A percentile compares a stretch with the other conserved stretches of the same genome.
Evolutionary conservation across 2,888 invertebrate species (phyloP).

Genomic region (Apodemia mormo): DNA sequence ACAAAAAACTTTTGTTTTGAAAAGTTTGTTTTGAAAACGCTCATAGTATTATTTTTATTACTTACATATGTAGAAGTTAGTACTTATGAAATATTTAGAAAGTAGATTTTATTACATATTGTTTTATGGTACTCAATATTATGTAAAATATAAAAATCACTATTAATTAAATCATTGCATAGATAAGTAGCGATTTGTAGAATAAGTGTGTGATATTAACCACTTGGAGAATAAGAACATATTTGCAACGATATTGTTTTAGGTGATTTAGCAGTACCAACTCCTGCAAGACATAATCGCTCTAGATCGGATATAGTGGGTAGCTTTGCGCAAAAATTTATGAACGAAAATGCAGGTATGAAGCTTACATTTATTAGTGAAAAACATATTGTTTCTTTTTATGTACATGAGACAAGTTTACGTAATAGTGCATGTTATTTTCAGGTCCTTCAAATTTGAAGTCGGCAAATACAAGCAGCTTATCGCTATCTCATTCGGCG

Average conservation of each 20-base stretch:
- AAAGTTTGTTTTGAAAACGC: too few species aligned
- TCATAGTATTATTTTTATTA: too few species aligned
- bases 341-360: conserved; percentile 67
- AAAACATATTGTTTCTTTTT: not conserved
- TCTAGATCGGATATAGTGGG: conserved; percentile 75
- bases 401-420: not conserved
- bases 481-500: conserved; percentile 69
- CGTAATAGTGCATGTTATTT: conserved; percentile 23
- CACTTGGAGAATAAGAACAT: too few species aligned
- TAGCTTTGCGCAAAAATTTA: conserved; percentile 66
- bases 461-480: conserved; percentile 53
- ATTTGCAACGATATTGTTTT: conserved; percentile 37
- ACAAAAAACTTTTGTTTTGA: too few species aligned
- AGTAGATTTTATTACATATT: too few species aligned
- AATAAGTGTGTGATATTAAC: too few species aligned
- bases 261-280: conserved; percentile 60
- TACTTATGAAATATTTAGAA: too few species aligned
- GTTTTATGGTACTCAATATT: too few species aligned
- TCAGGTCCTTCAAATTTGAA: conserved; percentile 65
- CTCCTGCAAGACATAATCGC: conserved; percentile 64
- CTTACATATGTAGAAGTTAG: too few species aligned
- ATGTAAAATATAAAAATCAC: too few species aligned
- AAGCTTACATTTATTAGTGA: not conserved
- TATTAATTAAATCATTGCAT: not conserved
- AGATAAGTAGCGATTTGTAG: too few species aligned